Percentiles rank a stretch among this genome's conserved stretches.
Evolutionary conservation across 2,113 vertebrate genomes (phyloP).

Genomic region (Hippocampus barbouri): DNA sequence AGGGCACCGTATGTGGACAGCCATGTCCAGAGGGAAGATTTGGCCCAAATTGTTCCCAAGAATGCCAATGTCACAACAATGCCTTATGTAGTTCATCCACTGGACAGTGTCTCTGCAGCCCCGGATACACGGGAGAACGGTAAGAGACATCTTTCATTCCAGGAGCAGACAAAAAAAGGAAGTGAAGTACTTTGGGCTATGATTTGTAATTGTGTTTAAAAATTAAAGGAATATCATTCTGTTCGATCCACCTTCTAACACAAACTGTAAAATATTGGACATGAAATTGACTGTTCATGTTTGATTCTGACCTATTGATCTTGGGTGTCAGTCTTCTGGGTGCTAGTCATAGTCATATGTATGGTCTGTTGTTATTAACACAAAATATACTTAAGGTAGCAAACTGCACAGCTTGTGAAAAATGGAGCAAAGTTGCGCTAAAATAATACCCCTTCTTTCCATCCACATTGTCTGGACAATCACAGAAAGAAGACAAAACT

Average conservation of each 20-base stretch:
- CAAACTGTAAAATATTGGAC: neutral
- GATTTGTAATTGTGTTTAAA: neutral
- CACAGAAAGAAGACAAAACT: conserved; percentile 14
- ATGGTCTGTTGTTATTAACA: neutral
- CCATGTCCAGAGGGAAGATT: conserved; percentile 89
- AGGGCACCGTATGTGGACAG: conserved; percentile 95
- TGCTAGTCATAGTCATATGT: neutral
- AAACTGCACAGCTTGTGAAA: neutral
- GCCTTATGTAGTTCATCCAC: conserved; percentile 77
- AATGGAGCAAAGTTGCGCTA: neutral
- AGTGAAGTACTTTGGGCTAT: neutral
- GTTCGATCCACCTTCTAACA: neutral
- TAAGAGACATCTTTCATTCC: conserved; percentile 52
- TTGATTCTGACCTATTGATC: neutral
- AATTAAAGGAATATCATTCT: neutral
- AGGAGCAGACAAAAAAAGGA: too few relatives aligned
- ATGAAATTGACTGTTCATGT: neutral
- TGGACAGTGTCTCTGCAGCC: conserved; percentile 85
- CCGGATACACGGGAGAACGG: conserved; percentile 90
- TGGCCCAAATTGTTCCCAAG: conserved; percentile 90
- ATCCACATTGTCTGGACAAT: conserved; percentile 10
- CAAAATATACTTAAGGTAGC: neutral
- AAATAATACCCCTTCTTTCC: neutral
- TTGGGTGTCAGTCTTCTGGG: neutral
- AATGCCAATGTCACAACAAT: conserved; percentile 95